These are phyloP conservation scores for Drosophila nigrodunni DNA, from an alignment of 1,140 invertebrate genomes.

Conservation along the genomic window DNA sequence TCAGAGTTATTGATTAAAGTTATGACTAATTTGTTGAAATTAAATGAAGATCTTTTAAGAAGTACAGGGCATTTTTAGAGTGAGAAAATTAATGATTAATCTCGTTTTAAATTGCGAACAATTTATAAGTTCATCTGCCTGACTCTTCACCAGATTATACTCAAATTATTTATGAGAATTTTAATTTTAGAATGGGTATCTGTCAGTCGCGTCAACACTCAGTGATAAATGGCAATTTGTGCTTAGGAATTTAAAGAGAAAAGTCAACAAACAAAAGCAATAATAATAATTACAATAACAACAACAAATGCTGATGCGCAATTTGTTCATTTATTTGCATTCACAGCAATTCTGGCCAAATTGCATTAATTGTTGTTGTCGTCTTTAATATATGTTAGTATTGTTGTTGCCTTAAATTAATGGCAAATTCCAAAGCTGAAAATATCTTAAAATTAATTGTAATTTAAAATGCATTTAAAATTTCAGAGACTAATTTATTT, in stretches of 20 bases:
- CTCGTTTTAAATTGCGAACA: too few species aligned
- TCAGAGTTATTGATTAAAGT: too few species aligned
- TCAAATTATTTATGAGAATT: neutral
- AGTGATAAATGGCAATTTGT: neutral
- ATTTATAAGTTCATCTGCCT: too few species aligned
- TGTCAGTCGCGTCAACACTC: neutral
- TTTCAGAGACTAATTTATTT: neutral
- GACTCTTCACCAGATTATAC: neutral
- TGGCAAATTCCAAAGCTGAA: conserved; percentile 9
- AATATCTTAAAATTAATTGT: conserved; percentile 2
- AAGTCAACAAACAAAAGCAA: conserved; percentile 35
- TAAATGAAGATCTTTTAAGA: too few species aligned
- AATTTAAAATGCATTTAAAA: conserved; percentile 8
- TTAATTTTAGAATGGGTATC: neutral
- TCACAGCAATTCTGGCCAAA: conserved; percentile 46
- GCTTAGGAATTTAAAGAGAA: conserved; percentile 1
- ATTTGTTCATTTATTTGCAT: conserved; percentile 58
- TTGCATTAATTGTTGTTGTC: conserved; percentile 19
- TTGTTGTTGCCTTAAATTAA: neutral
- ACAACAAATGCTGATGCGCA: conserved; percentile 42
- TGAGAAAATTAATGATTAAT: too few species aligned
- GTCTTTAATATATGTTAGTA: conserved; percentile 9
- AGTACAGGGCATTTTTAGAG: too few species aligned
- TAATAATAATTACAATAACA: conserved; percentile 18
- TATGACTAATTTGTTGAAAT: too few species aligned